A percentile compares a stretch with the other conserved stretches of the same genome.
Evolutionary conservation across 2,113 vertebrate species (phyloP).

Genomic region (Oreochromis tanganicae): DNA sequence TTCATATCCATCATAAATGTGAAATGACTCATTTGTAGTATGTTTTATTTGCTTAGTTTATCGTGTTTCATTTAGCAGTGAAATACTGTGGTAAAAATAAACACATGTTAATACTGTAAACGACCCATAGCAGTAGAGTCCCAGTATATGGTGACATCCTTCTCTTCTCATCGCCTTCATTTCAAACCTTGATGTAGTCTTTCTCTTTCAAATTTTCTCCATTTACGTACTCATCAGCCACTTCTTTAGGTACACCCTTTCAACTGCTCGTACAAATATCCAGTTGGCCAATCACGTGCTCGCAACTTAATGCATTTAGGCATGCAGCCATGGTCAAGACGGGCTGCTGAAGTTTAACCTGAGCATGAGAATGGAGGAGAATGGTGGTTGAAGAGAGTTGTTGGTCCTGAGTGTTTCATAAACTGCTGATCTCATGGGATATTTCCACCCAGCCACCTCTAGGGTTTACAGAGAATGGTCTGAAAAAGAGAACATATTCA

Average conservation of each 20-base stretch:
- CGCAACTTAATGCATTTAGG: not conserved
- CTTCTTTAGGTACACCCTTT: not conserved
- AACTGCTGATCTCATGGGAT: not conserved
- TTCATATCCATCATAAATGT: not conserved
- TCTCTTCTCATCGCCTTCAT: not conserved
- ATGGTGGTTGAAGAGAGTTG: not conserved
- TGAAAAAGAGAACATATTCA: not conserved
- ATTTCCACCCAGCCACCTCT: not conserved
- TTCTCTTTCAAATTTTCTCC: not conserved
- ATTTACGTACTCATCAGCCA: not conserved
- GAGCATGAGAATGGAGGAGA: not conserved
- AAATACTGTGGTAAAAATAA: not conserved
- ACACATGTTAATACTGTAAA: not conserved
- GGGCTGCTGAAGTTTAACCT: not conserved
- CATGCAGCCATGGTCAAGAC: not conserved
- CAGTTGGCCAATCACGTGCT: not conserved
- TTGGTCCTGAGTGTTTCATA: not conserved
- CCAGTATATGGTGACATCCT: rapidly evolving
- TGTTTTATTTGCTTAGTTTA: not conserved
- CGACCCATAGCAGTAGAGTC: not conserved
- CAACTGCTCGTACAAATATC: rapidly evolving
- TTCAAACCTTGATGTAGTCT: not conserved
- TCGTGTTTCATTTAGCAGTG: not conserved
- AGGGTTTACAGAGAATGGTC: not conserved
- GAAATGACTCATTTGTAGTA: not conserved